Base-by-base conservation (phyloP, 2,888 invertebrate genomes). In the Monoplex corrugatus region DNA sequence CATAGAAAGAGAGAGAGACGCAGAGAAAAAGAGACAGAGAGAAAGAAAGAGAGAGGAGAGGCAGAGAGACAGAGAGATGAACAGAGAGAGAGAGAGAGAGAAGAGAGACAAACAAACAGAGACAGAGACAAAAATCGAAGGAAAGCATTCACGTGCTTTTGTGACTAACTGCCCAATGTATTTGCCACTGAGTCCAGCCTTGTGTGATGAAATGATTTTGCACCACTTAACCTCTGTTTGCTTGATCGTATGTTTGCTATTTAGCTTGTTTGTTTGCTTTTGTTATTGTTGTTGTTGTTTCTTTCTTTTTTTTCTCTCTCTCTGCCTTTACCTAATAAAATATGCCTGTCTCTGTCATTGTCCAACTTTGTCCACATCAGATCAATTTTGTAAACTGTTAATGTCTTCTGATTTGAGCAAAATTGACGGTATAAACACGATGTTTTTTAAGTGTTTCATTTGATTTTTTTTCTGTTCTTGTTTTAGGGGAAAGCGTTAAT, bases 401-500 rank as follows among this genome's bases (percentile, higher is more conserved):
- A n/a, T n/a, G n/a, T n/a, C n/a, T n/a, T n/a, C n/a, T n/a, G n/a
- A n/a, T n/a, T n/a, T n/a, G n/a, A n/a, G n/a, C n/a, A n/a, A n/a
- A n/a, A n/a, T n/a, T n/a, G n/a, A n/a, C n/a, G n/a, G n/a, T n/a
- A n/a, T n/a, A n/a, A n/a, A n/a, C n/a, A n/a, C n/a, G n/a, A n/a
- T n/a, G n/a, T n/a, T n/a, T n/a, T n/a, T n/a, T n/a, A n/a, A n/a
- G n/a, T n/a, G n/a, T n/a, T n/a, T n/a, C n/a, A n/a, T n/a, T n/a
- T n/a, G 10, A 13, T 78, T 78, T 23, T 38, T 78, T 35, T 78
- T 38, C 35, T 38, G 5, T 78, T 78, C 40, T 45, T 28, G 44
- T 80, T 80, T 10, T 87, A 87, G 87, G 87, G 87, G 75, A 87
- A 87, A 87, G 78, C 87, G n/a, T 87, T 87, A 87, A 87, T 87